Evolutionary conservation across 2,888 invertebrate species (phyloP), one percentile per base, ranked within the genome.

Genomic region (Aleiodes testaceus): DNA sequence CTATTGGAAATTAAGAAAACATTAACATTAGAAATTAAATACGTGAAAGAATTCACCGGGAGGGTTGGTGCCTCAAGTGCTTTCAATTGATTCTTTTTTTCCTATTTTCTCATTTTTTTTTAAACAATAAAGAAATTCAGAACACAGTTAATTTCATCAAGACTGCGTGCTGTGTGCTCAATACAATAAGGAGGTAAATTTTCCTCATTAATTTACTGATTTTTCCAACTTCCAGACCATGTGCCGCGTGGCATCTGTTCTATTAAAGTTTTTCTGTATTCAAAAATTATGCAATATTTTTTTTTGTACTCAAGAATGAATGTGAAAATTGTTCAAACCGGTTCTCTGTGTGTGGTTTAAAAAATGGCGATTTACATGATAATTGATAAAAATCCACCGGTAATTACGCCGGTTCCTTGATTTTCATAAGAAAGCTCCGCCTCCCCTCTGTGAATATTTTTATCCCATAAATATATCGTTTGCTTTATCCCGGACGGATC

Each of bases 161-260:
- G 22, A 45, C 22, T 53, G 53, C 44, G 45, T 26, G 20, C 44
- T 42, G 36, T 44, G 55, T 55, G 16, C 67, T 67, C 67, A 50
- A 44, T 42, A 67, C 55, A 55, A 42, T 42, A 14, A 55, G 55
- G 55, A 67, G 67, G 67, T 67, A 59, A 26, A 36, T 11, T 36
- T 36, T 44, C 5, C 18, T 55, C 22, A 30, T 66, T 42, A 18
- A 20, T 30, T 30, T 7, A 53, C 2, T 6, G n/a, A 53, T 22
- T 26, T 53, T 26, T 12, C 12, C 22, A 11, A 52, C 22, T 52
- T 12, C 9, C n/a, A 53, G 14, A 7, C 11, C 52, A 26, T 26
- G 22, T 53, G 53, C 18, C 52, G 12, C 53, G 53, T 30, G 26
- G 26, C 53, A 26, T 26, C n/a, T 26, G 5, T 22, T 6, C 53